Evolutionary conservation across 2,888 invertebrate species (phyloP).

Genomic region (Hyppa rectilinea): DNA sequence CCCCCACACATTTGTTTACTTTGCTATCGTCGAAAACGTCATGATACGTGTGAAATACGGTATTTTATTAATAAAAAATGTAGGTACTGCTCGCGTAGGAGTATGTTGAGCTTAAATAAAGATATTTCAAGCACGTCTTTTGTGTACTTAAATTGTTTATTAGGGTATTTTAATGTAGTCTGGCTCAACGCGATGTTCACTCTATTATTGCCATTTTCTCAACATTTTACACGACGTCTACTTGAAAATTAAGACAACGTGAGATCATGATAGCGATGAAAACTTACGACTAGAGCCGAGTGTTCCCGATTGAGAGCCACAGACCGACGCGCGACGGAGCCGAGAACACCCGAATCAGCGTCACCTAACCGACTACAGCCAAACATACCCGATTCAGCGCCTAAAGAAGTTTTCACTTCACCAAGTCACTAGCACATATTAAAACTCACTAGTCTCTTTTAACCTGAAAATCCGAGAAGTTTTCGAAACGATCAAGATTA

Average conservation of each 20-base stretch:
- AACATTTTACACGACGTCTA: not conserved
- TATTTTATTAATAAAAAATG: constrained; percentile 42
- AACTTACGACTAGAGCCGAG: not conserved
- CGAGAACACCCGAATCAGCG: not conserved
- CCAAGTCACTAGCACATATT: too few species aligned
- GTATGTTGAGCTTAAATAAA: constrained; percentile 18
- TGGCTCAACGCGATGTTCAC: not conserved
- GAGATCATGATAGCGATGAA: too few species aligned
- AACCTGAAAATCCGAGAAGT: not conserved
- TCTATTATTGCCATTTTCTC: not conserved
- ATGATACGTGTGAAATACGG: constrained; percentile 38
- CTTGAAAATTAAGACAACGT: too few species aligned
- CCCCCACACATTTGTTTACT: constrained; percentile 41
- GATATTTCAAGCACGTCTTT: constrained; percentile 23
- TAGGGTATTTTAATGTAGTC: constrained; percentile 14
- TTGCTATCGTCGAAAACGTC: constrained; percentile 44
- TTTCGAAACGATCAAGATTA: not conserved
- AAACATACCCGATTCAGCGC: not conserved
- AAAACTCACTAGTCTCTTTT: not conserved
- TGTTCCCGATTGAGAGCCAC: not conserved
- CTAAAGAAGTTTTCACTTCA: too few species aligned
- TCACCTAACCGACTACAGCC: not conserved
- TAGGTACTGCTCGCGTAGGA: not conserved
- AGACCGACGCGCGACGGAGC: too few species aligned
- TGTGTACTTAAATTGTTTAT: constrained; percentile 17